Evolutionary conservation across 2,888 invertebrate genomes (phyloP).

Genomic region (Magallana nippona): DNA sequence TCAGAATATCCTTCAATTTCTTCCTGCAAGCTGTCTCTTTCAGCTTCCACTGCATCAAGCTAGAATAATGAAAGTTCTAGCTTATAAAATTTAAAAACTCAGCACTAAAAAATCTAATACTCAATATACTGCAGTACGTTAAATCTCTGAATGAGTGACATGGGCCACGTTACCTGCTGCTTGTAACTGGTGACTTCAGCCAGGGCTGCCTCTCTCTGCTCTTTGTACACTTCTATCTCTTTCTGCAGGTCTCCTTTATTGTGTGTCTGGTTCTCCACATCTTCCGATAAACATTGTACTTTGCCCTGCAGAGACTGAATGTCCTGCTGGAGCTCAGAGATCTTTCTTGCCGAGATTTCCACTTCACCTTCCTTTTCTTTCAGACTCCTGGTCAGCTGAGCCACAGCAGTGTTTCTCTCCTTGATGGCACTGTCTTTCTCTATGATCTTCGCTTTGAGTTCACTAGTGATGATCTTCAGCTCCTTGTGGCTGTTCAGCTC

Average conservation of each 20-base stretch:
- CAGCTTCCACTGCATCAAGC: conserved; percentile 65
- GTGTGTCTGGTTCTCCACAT: conserved; percentile 36
- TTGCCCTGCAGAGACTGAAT: conserved; percentile 34
- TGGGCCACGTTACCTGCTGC: conserved; percentile 59
- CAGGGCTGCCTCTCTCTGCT: conserved; percentile 38
- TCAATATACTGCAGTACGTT: not conserved
- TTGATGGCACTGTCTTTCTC: conserved; percentile 52
- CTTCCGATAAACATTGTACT: conserved; percentile 25
- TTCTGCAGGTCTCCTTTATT: conserved; percentile 19
- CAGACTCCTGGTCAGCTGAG: conserved; percentile 34
- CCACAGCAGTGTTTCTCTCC: conserved; percentile 43
- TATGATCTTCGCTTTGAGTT: conserved; percentile 41
- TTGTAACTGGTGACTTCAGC: conserved; percentile 61
- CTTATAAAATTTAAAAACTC: not conserved
- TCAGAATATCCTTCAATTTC: conserved; percentile 25
- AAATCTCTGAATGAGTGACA: not conserved
- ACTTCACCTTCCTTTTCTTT: conserved; percentile 21
- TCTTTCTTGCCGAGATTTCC: not conserved
- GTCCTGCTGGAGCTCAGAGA: not conserved
- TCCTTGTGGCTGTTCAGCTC: conserved; percentile 51
- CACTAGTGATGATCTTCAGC: conserved; percentile 42
- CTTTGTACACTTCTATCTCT: conserved; percentile 41
- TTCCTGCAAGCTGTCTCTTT: conserved; percentile 50
- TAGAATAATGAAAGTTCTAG: conserved; percentile 40
- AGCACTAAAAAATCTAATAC: not conserved